Evolutionary conservation across 1,140 invertebrate genomes (phyloP).

Genomic region (Ctenoplectra terminalis): DNA sequence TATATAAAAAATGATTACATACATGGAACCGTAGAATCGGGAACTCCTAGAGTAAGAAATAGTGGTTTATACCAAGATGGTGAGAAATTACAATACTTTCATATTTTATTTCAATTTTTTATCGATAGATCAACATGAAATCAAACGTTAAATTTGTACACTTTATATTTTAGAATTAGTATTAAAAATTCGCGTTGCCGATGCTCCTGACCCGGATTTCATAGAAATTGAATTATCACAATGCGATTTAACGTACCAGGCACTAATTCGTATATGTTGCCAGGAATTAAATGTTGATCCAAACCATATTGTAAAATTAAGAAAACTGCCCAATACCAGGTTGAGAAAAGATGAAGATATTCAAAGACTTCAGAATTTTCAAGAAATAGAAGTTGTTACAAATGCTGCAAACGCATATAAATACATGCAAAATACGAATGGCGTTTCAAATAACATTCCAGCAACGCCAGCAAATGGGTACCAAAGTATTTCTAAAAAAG

Average conservation of each 20-base stretch:
- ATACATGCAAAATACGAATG: constrained; percentile 65
- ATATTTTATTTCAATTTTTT: background rate
- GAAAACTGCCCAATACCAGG: constrained; percentile 89
- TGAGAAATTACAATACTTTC: constrained; percentile 19
- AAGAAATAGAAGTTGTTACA: constrained; percentile 87
- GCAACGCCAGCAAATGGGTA: constrained; percentile 80
- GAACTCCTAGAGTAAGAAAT: constrained; percentile 19
- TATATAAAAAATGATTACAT: constrained; percentile 85
- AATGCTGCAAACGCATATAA: constrained; percentile 52
- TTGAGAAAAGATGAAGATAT: constrained; percentile 89
- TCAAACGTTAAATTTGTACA: background rate
- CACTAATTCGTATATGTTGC: constrained; percentile 85
- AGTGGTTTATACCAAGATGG: constrained; percentile 38
- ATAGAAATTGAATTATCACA: constrained; percentile 88
- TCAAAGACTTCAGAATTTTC: constrained; percentile 85
- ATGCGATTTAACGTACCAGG: constrained; percentile 84
- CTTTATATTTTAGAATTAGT: constrained; percentile 85
- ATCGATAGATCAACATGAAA: background rate
- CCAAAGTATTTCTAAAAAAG: constrained; percentile 81
- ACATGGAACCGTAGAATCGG: constrained; percentile 72
- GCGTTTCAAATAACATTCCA: constrained; percentile 54
- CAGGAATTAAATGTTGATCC: constrained; percentile 86
- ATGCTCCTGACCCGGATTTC: constrained; percentile 87
- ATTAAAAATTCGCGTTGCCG: constrained; percentile 87
- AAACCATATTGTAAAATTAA: constrained; percentile 85